A percentile compares a stretch with the other conserved stretches of the same genome.
Conservation (phyloP, 2,113 vertebrate species). For the Callopanchax toddi region DNA sequence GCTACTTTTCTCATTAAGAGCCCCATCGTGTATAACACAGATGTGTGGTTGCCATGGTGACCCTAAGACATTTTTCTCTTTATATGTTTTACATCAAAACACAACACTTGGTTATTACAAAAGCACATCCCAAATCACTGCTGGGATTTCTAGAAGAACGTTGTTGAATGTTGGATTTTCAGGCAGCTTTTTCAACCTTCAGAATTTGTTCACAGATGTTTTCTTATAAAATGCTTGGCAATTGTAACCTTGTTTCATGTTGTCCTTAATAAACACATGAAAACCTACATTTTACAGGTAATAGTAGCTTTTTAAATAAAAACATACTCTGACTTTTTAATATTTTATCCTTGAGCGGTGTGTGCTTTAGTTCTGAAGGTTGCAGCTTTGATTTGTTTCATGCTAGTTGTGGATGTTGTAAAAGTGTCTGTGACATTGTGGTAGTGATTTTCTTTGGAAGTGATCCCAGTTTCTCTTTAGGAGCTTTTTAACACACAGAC, state of each 20-base stretch:
- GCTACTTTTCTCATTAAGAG: too few species aligned
- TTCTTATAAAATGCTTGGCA: constrained; percentile 26
- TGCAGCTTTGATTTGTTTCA: constrained; percentile 49
- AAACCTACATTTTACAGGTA: background rate
- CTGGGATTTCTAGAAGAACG: too few species aligned
- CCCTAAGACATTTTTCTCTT: too few species aligned
- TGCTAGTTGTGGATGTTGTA: constrained; percentile 46
- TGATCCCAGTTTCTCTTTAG: constrained; percentile 50
- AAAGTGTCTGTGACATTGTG: constrained; percentile 47
- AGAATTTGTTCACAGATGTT: too few species aligned
- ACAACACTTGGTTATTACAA: too few species aligned
- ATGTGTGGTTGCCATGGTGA: too few species aligned
- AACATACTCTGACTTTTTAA: background rate
- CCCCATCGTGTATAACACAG: too few species aligned
- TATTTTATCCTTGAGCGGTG: constrained; percentile 1
- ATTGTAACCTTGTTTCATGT: constrained; percentile 23
- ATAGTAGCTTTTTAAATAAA: background rate
- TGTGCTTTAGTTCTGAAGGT: constrained; percentile 32
- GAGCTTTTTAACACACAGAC: constrained; percentile 37
- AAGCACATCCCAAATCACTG: too few species aligned
- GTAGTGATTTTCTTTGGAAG: constrained; percentile 56
- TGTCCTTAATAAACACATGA: background rate
- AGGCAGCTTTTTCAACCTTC: too few species aligned
- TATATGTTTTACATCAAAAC: too few species aligned
- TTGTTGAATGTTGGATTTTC: too few species aligned